These are phyloP conservation scores for Leptobrachium ailaonicum DNA, from an alignment of 2,113 vertebrate species.

Conservation along the genomic window DNA sequence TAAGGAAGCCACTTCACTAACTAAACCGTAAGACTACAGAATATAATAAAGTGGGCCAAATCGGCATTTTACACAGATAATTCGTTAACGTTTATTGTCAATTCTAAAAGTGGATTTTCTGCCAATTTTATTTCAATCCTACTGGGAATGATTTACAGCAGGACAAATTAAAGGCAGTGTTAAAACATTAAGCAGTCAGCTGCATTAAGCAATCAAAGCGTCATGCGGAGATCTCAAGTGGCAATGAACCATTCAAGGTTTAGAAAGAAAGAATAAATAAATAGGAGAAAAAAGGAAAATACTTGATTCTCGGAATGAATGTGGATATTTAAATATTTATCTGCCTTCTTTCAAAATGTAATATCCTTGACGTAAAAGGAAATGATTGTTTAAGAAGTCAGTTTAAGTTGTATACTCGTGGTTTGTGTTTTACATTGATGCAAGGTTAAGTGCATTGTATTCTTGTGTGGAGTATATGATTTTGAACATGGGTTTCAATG, in stretches of 20 bases:
- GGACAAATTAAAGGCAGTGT: conserved; percentile 13
- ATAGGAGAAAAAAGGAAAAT: neutral
- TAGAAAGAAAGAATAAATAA: neutral
- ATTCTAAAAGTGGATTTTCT: neutral
- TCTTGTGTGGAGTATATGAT: too few relatives aligned
- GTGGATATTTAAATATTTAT: neutral
- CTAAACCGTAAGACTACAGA: neutral
- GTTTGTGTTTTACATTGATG: too few relatives aligned
- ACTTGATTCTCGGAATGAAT: neutral
- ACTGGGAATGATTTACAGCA: conserved; percentile 8
- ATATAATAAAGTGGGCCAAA: neutral
- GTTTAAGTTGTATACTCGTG: too few relatives aligned
- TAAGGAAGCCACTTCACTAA: neutral
- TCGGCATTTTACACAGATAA: neutral
- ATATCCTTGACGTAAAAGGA: neutral
- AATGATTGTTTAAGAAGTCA: too few relatives aligned
- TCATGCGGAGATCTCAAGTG: neutral
- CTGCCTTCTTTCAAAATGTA: neutral
- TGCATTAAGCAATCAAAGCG: conserved; percentile 24
- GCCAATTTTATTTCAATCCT: conserved; percentile 23
- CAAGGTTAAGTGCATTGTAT: too few relatives aligned
- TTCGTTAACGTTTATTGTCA: conserved; percentile 8
- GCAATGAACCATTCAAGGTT: neutral
- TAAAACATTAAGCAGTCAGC: conserved; percentile 26
- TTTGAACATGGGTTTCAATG: too few relatives aligned